Evolutionary conservation across 2,888 invertebrate genomes (phyloP).

Genomic region (Hypomecis atomaria): DNA sequence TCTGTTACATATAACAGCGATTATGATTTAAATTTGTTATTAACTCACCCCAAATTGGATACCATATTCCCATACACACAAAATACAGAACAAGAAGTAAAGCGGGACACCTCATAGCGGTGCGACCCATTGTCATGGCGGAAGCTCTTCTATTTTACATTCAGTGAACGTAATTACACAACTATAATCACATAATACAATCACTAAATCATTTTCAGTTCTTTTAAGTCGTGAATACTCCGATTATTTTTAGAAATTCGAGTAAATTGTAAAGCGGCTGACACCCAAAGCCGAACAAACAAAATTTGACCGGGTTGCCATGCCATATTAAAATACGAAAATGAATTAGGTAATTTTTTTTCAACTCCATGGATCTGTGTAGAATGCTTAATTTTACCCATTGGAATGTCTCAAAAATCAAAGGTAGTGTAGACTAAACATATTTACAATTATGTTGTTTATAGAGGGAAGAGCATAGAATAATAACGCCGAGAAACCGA

Average conservation of each 20-base stretch:
- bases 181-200: slow-evolving; percentile 69
- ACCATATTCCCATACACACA: slow-evolving; percentile 73
- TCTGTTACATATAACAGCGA: slow-evolving; percentile 18
- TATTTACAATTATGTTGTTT: too few species aligned
- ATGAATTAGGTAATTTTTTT: too few species aligned
- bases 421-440: too few species aligned
- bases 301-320: slow-evolving; percentile 66
- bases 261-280: slow-evolving; percentile 77
- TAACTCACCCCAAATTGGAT: slow-evolving; percentile 75
- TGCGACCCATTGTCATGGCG: slow-evolving; percentile 81
- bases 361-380: too few species aligned
- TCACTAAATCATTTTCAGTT: slow-evolving; percentile 73
- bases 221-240: slow-evolving; percentile 63
- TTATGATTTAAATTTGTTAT: slow-evolving; percentile 44
- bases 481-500: too few species aligned
- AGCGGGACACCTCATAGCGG: slow-evolving; percentile 70
- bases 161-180: slow-evolving; percentile 61
- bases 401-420: too few species aligned
- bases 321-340: not conserved
- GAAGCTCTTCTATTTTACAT: slow-evolving; percentile 72
- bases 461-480: too few species aligned
- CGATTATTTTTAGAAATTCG: slow-evolving; percentile 70
- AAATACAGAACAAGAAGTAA: slow-evolving; percentile 75
- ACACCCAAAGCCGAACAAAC: slow-evolving; percentile 84
- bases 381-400: not conserved